Evolutionary conservation across 2,113 vertebrate genomes (phyloP), one percentile per base, ranked within the genome.

Genomic region (Pseudois nayaur): DNA sequence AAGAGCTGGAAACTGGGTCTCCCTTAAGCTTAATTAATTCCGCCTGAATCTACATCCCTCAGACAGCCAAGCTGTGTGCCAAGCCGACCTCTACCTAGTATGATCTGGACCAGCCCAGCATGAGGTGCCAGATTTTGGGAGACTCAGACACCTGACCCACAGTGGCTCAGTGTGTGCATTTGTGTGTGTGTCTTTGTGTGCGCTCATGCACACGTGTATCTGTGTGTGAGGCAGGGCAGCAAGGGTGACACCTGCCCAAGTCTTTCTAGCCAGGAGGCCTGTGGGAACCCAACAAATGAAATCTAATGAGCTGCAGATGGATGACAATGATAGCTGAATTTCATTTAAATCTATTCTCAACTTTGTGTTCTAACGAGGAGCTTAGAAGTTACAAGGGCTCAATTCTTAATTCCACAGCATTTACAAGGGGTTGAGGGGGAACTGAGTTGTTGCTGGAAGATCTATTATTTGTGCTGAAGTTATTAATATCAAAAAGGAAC

Each of bases 21-120:
- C 52, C 33, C 85, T 86, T 97, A 93, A 64, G 25, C 85, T 86
- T 97, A 91, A 59, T 90, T 95, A 93, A 92, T 86, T 91, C 74
- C 43, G 60, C 13, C 45, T 31, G 81, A 89, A 94, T 87, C 74
- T 54, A 94, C 3, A 76, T 74, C 54, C 48, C 48, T 92, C 52
- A 25, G n/a, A 23, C 36, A 76, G 25, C 19, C 50, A 86, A 89
- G 54, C 29, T 29, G 13, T 84, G 79, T 86, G 55, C 59, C 94
- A 97, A 93, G 60, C 85, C 45, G 62, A 3, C 64, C 9, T 89
- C 78, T 67, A 81, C 21, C 55, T 94, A 10, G n/a, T 92, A 50
- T 67, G 54, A 89, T 96, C 83, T 96, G 89, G 78, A 55, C 67
- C n/a, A 74, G 21, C 67, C 36, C 67, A 89, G 85, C 1, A 3